Evolutionary conservation across 1,140 invertebrate species (phyloP), one percentile per base, ranked within the genome.

Genomic region (Lasioglossum albipes): DNA sequence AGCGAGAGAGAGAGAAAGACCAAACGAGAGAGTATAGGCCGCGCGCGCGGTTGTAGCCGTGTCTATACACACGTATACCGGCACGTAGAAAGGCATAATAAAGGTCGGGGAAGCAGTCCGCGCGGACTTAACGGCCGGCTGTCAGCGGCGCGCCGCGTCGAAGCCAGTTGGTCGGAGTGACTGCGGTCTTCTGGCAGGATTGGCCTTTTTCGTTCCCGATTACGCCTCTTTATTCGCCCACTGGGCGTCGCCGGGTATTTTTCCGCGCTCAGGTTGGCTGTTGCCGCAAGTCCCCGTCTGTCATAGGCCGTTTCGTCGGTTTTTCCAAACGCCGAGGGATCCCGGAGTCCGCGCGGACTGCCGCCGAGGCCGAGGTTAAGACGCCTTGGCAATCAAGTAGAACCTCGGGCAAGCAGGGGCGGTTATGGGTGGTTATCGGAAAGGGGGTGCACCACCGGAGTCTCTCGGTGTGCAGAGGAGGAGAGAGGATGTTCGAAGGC

Each of bases 301-400:
- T 89, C 87, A 91, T 91, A 90, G 90, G 90, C 79, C 54, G 64
- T 36, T 36, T 16, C n/a, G 27, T 0, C 59, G 62, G 45, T 79
- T 80, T 69, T 80, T 80, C 75, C 72, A 16, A 36, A n/a, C 41
- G 22, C 49, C 10, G 16, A 22, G n/a, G 13, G 31, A 18, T 20
- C 69, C 22, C 68, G 10, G 68, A 64, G 65, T 87, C 87, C 90
- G 85, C 88, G 87, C 86, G 85, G 89, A 89, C 69, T 65, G 16
- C 36, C 36, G 59, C 36, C 74, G 84, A 79, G 88, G 89, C 88
- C 89, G 92, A 92, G 92, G 91, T 92, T 92, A 93, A 93, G 92
- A 92, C 91, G 91, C 92, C 91, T 91, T 89, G 91, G 92, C 92
- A 93, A 93, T 93, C 93, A 93, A 93, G 92, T 93, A 93, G 92